Conservation (phyloP, 1,140 invertebrate species). For the Bombus turneri region DNA sequence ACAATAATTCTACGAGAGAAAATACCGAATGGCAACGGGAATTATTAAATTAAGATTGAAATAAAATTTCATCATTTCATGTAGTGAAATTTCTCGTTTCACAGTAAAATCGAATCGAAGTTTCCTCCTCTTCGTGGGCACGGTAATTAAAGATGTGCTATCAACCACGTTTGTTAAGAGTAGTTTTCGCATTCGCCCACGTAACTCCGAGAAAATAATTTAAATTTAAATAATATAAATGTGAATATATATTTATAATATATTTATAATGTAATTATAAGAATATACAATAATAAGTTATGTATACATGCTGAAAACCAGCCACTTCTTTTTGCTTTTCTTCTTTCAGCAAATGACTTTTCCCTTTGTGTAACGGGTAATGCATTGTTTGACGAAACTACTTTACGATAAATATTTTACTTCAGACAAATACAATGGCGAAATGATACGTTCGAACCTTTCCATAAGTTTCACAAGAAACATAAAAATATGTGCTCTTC, state of each 20-base stretch:
- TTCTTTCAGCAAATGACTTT: background rate
- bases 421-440: background rate
- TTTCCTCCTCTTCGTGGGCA: background rate
- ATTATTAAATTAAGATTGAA: background rate
- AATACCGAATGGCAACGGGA: too few relatives aligned
- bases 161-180: background rate
- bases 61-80: too few relatives aligned
- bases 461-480: background rate
- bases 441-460: background rate
- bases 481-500: background rate
- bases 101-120: background rate
- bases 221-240: background rate
- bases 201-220: background rate
- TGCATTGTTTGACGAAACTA: background rate
- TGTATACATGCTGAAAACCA: background rate
- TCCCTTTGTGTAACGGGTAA: background rate
- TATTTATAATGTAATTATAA: too few relatives aligned
- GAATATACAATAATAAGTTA: too few relatives aligned
- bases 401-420: conserved; percentile 18
- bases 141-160: conserved; percentile 25
- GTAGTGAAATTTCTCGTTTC: background rate
- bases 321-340: too few relatives aligned
- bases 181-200: background rate
- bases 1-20: too few relatives aligned
- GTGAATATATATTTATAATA: background rate